Percentiles rank a stretch among this genome's conserved stretches.
These are phyloP conservation scores for Drosophila dunni DNA, from an alignment of 1,140 invertebrate species.

Conservation along the genomic window DNA sequence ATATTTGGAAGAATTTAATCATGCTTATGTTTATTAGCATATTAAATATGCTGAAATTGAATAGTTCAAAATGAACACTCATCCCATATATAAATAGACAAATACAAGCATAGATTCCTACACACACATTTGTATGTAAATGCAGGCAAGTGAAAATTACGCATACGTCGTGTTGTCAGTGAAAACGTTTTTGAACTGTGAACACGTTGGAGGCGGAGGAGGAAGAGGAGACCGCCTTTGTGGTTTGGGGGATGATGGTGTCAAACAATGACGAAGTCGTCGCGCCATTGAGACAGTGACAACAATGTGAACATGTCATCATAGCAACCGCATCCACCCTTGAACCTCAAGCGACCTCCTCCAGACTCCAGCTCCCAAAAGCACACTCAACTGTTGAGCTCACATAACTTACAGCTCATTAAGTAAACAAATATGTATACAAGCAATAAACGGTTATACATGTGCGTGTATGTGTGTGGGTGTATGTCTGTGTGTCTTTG, in stretches of 20 bases:
- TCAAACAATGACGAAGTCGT: constrained; percentile 42
- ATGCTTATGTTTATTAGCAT: neutral
- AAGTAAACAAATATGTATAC: constrained; percentile 45
- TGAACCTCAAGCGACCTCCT: neutral
- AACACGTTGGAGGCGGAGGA: neutral
- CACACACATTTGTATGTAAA: neutral
- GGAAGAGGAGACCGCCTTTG: too few relatives aligned
- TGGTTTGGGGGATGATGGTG: constrained; percentile 7
- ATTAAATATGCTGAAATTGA: neutral
- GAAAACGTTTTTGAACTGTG: constrained; percentile 52
- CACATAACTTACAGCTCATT: constrained; percentile 30
- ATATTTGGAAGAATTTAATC: too few relatives aligned
- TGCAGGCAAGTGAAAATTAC: constrained; percentile 48
- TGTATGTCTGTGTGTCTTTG: neutral
- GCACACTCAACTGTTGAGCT: constrained; percentile 34
- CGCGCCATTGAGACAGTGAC: constrained; percentile 42
- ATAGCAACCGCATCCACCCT: constrained; percentile 38
- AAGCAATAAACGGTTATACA: constrained; percentile 21
- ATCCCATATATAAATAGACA: too few relatives aligned
- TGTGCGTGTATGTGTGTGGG: neutral
- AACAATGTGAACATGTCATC: constrained; percentile 68
- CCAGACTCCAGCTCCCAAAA: constrained; percentile 23
- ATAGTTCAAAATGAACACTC: neutral
- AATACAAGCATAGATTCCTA: neutral
- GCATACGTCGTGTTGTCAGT: constrained; percentile 55